Evolutionary conservation across 2,888 invertebrate species (phyloP), one percentile per base, ranked within the genome.

Genomic region (Polylopha cassiicola): DNA sequence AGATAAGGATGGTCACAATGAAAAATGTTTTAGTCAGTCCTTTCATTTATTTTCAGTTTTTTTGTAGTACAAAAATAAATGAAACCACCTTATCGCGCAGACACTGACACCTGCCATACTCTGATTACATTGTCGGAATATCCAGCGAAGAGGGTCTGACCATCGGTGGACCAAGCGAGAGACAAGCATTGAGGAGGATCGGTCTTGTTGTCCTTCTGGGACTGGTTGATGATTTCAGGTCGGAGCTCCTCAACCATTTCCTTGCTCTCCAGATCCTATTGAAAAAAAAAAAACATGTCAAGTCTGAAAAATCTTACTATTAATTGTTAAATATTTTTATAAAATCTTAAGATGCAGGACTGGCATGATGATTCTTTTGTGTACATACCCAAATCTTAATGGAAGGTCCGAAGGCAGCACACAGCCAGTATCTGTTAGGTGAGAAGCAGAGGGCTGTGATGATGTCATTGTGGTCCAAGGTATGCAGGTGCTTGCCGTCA

Each of bases 381-480:
- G 4, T 26, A 66, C 85, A 66, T 87, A 92, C 92, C 99, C 99
- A 99, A 75, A 99, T 99, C 87, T 98, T 98, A 77, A 99, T 98
- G 59, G 94, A 94, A 50, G 98, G 95, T 61, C 99, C 99, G 65
- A 95, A 98, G 11, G 99, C 99, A 68, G 98, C 99, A 80, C 99
- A 99, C 51, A 99, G 90, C 99, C 99, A 99, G 73, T 99, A 99
- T 71, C 98, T 92, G 88, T 99, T 99, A 48, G 99, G 99, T 50
- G 98, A 98, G 92, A 99, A 99, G 90, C 97, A 97, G 61, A 99
- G 87, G 3, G 99, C 95, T 61, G 98, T 98, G 86, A 99, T 99
- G 77, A 95, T 95, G 73, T 98, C 98, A 81, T 97, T 98, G 81
- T 99, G 99, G 73, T 98, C 98, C 65, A 99, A 87, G 7, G 99